These are phyloP conservation scores for Hydra vulgaris DNA, from an alignment of 30 jellyfish, hydroid and myxozoan genomes.

Conservation along the genomic window DNA sequence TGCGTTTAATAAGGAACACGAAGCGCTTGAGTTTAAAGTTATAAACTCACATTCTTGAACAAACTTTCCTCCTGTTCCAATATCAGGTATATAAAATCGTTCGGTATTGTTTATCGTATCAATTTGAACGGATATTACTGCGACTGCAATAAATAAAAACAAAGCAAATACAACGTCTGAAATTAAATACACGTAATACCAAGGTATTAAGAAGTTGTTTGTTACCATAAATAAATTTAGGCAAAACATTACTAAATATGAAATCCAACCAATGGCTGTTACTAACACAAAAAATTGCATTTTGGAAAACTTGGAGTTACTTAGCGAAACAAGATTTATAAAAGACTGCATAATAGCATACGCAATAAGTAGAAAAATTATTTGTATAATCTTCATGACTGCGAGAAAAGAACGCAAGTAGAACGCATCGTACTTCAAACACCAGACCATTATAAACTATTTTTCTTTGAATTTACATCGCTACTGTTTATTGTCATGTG, in stretches of 20 bases:
- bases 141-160: slow-evolving; percentile 48
- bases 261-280: slow-evolving; percentile 43
- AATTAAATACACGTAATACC: slow-evolving; percentile 58
- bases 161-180: slow-evolving; percentile 39
- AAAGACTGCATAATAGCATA: slow-evolving; percentile 43
- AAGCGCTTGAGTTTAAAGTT: slow-evolving; percentile 34
- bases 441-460: background rate
- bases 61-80: slow-evolving; percentile 28
- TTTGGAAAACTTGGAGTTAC: slow-evolving; percentile 50
- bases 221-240: slow-evolving; percentile 46
- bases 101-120: slow-evolving; percentile 30
- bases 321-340: slow-evolving; percentile 29
- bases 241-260: slow-evolving; percentile 33
- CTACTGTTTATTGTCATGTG: background rate
- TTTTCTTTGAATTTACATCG: background rate
- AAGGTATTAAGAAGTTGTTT: slow-evolving; percentile 62
- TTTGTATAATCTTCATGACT: slow-evolving; percentile 1
- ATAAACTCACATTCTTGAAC: slow-evolving; percentile 57
- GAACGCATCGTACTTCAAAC: background rate
- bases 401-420: slow-evolving; percentile 19
- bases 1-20: slow-evolving; percentile 54
- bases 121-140: slow-evolving; percentile 37
- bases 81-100: slow-evolving; percentile 25
- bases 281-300: slow-evolving; percentile 60
- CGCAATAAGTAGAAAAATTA: slow-evolving; percentile 30